Base-by-base conservation (phyloP, 37 sponge, comb jelly and placozoan species). In the Beroe forskalii region DNA sequence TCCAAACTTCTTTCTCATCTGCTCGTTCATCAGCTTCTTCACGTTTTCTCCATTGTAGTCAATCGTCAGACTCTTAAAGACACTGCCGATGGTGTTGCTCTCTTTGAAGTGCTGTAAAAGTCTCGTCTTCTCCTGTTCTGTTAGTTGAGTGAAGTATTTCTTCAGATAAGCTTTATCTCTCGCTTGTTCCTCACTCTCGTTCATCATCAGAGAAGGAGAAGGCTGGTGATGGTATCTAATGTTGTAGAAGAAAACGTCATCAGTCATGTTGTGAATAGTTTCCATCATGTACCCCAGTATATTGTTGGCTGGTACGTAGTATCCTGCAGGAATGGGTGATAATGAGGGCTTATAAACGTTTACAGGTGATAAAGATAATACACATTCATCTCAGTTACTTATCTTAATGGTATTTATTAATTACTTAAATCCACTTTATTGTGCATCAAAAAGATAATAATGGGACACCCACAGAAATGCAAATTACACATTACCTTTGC, bases 11-110 rank as follows among this genome's bases (percentile, higher is more conserved):
- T 80, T 30, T 80, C 86, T 80, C 86, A 80, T 80, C 86, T 80
- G 36, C n/a, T 23, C 60, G 25, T 80, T 80, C 86, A 80, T 80
- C 60, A 80, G 25, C 55, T 80, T 44, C 60, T 80, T 80, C 3
- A 80, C 86, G 41, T 80, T 80, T 43, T 80, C 86, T 44, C 86
- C 86, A 44, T 80, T 80, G 30, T 80, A 80, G 30, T 80, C 86
- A n/a, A 80, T 80, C 0, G 86, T 80, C 55, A 80, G 55, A 24
- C 30, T 80, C 35, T 80, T 43, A 43, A 80, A 33, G 28, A 37
- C 38, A 37, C 30, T 42, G 1, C 44, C 28, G 30, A 19, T 43
- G 2, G 14, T 44, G 6, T 38, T 4, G 3, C 25, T 23, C 66
- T 64, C 66, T 27, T 44, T 44, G 44, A 44, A 6, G 55, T 38